These are phyloP conservation scores for Poecilia wingei DNA, from an alignment of 2,797 vertebrate species.

Conservation along the genomic window DNA sequence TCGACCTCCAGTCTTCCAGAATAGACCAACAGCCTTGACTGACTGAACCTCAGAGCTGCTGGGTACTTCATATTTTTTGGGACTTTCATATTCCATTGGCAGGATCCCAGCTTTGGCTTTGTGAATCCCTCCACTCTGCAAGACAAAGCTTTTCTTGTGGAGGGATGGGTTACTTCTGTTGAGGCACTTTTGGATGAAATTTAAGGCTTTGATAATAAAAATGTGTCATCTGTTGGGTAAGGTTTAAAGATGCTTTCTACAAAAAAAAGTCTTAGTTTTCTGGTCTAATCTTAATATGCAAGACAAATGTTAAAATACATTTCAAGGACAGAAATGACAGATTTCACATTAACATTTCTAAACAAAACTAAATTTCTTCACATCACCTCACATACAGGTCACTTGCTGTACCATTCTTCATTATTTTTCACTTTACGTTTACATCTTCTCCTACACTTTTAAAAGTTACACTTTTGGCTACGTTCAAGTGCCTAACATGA, in stretches of 20 bases:
- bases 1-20: slow-evolving; percentile 38
- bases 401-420: neutral
- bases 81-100: slow-evolving; percentile 58
- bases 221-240: neutral
- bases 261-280: neutral
- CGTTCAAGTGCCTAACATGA: neutral
- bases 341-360: neutral
- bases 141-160: slow-evolving; percentile 27
- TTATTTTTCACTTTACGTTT: neutral
- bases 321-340: neutral
- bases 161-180: slow-evolving; percentile 43
- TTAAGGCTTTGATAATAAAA: neutral
- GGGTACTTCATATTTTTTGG: slow-evolving; percentile 38
- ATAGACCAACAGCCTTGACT: slow-evolving; percentile 45
- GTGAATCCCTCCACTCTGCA: slow-evolving; percentile 27
- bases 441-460: neutral
- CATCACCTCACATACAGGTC: neutral
- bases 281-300: neutral
- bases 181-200: slow-evolving; percentile 29
- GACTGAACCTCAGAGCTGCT: slow-evolving; percentile 42
- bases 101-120: slow-evolving; percentile 44
- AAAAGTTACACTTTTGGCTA: neutral
- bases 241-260: neutral
- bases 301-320: neutral
- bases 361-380: neutral